These are phyloP conservation scores for Caprella mutica DNA, from an alignment of 2,888 invertebrate species.

Conservation along the genomic window DNA sequence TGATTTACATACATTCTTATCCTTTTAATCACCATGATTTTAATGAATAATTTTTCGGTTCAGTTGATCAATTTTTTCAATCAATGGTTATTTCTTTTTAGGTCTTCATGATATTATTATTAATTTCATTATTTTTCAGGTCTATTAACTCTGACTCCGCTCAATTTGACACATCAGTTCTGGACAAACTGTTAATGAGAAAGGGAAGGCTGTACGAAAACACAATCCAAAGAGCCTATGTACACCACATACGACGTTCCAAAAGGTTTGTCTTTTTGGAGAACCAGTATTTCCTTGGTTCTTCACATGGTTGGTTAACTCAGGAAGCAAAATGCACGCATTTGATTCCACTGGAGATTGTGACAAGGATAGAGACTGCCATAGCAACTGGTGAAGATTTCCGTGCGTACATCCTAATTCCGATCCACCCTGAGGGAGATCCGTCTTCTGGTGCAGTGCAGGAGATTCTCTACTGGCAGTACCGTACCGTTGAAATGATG, in stretches of 20 bases:
- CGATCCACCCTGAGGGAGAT: constrained; percentile 34
- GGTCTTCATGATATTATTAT: neutral
- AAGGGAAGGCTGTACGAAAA: constrained; percentile 34
- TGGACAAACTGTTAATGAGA: constrained; percentile 21
- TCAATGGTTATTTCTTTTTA: neutral
- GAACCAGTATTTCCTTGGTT: constrained; percentile 35
- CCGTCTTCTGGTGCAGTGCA: constrained; percentile 33
- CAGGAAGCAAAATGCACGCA: constrained; percentile 33
- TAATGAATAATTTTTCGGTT: too few relatives aligned
- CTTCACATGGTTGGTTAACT: constrained; percentile 32
- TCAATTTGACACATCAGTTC: constrained; percentile 20
- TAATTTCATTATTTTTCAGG: too few relatives aligned
- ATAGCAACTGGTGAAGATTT: constrained; percentile 31
- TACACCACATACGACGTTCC: constrained; percentile 33
- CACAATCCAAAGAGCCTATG: constrained; percentile 31
- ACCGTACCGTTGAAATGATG: constrained; percentile 35
- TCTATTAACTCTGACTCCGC: constrained; percentile 33
- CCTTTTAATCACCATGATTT: too few relatives aligned
- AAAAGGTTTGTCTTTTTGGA: constrained; percentile 34
- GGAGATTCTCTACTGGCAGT: constrained; percentile 35
- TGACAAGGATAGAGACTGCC: constrained; percentile 25
- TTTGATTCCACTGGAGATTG: constrained; percentile 32
- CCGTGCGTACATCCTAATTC: constrained; percentile 33
- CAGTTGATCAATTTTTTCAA: neutral
- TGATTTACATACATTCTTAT: too few relatives aligned